Percentiles rank a stretch among this genome's conserved stretches.
Conservation (phyloP, 2,113 vertebrate genomes). For the Actenoides lindsayi region DNA sequence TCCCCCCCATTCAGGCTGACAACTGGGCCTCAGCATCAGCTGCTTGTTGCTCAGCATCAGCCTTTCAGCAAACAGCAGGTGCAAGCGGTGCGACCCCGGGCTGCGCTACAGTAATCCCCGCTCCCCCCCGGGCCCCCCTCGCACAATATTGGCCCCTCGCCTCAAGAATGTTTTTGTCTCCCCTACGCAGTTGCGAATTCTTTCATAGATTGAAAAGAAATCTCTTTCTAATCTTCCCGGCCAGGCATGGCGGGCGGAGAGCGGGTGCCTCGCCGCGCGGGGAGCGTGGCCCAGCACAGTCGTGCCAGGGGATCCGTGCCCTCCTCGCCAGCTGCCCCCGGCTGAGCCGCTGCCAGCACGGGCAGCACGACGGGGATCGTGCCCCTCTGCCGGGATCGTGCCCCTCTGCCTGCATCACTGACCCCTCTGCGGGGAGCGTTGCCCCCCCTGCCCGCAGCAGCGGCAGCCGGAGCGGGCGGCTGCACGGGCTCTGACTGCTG, state of each 20-base stretch:
- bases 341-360: not conserved
- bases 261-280: not conserved
- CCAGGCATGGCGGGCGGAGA: not conserved
- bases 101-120: conserved; percentile 38
- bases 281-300: not conserved
- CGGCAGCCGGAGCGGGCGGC: rapidly evolving
- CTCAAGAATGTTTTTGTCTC: conserved; percentile 71
- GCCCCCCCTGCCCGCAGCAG: not conserved
- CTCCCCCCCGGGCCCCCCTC: not conserved
- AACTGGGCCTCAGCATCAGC: conserved; percentile 61
- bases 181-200: conserved; percentile 57
- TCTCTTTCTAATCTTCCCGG: not conserved
- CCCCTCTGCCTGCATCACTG: not conserved
- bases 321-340: not conserved
- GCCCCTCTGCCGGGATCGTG: not conserved
- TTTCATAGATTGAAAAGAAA: conserved; percentile 44
- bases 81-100: conserved; percentile 16
- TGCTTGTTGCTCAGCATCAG: conserved; percentile 58
- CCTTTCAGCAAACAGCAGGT: conserved; percentile 71
- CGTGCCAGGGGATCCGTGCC: not conserved
- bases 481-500: not conserved
- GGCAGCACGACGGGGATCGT: not conserved
- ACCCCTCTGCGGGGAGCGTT: too few relatives aligned
- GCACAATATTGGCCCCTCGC: conserved; percentile 33
- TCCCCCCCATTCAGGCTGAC: conserved; percentile 49